These are phyloP conservation scores for Zophobas morio DNA, from an alignment of 1,140 invertebrate species.

Conservation along the genomic window DNA sequence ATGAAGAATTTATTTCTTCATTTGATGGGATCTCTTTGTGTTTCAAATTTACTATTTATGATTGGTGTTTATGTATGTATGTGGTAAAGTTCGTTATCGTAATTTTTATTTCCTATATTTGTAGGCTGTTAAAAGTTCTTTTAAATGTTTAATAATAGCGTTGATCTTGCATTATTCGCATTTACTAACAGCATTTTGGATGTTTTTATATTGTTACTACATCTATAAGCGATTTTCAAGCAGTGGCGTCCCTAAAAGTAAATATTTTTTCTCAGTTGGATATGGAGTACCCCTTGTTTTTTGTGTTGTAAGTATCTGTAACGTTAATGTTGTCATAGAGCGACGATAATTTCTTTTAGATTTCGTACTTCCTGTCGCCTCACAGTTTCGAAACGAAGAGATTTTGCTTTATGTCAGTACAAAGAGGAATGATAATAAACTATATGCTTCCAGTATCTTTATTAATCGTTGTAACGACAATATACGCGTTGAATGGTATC, in stretches of 20 bases:
- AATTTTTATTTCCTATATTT: slow-evolving; percentile 53
- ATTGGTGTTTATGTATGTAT: slow-evolving; percentile 69
- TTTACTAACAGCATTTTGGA: slow-evolving; percentile 77
- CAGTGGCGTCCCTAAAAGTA: slow-evolving; percentile 33
- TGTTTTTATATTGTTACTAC: slow-evolving; percentile 71
- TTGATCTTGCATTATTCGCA: slow-evolving; percentile 79
- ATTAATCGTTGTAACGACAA: slow-evolving; percentile 75
- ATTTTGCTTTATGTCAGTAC: slow-evolving; percentile 82
- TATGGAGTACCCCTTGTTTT: slow-evolving; percentile 46
- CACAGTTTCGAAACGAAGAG: slow-evolving; percentile 78
- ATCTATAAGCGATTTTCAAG: slow-evolving; percentile 66
- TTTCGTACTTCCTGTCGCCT: slow-evolving; percentile 74
- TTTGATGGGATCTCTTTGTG: slow-evolving; percentile 63
- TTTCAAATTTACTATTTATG: slow-evolving; percentile 69
- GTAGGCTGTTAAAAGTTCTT: slow-evolving; percentile 73
- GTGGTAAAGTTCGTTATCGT: too few relatives aligned
- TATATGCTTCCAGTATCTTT: slow-evolving; percentile 79
- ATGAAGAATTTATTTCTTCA: slow-evolving; percentile 65
- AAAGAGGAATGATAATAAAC: slow-evolving; percentile 80
- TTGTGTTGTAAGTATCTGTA: slow-evolving; percentile 35
- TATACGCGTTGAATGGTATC: slow-evolving; percentile 65
- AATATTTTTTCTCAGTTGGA: slow-evolving; percentile 41
- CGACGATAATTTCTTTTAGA: slow-evolving; percentile 66
- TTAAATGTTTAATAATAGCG: slow-evolving; percentile 76
- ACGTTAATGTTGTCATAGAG: not conserved